Conservation (phyloP, 2,797 vertebrate species). For the Erethizon dorsatum region DNA sequence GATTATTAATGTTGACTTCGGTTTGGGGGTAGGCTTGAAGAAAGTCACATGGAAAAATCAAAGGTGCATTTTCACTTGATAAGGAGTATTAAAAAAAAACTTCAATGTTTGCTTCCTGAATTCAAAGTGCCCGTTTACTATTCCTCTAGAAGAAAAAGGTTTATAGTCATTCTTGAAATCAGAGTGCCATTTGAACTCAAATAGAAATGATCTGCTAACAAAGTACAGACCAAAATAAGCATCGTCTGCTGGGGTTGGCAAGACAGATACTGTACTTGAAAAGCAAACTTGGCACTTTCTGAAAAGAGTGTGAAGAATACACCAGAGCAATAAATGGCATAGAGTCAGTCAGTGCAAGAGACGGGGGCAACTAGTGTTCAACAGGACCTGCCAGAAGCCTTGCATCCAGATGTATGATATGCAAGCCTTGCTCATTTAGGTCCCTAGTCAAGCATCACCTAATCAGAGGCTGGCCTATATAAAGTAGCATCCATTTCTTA, state of each 20-base stretch:
- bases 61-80: background rate
- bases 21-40: background rate
- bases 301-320: constrained; percentile 59
- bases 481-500: background rate
- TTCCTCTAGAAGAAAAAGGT: constrained; percentile 15
- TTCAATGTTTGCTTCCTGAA: background rate
- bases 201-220: constrained; percentile 72
- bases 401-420: fast-evolving
- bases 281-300: constrained; percentile 72
- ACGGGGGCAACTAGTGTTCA: background rate
- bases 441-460: background rate
- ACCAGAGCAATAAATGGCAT: background rate
- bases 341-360: background rate
- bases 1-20: constrained; percentile 8
- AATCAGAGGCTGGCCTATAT: fast-evolving
- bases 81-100: background rate
- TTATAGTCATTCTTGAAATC: constrained; percentile 62
- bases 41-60: constrained; percentile 7
- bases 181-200: constrained; percentile 64
- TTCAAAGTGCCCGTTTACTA: background rate
- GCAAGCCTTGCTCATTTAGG: fast-evolving
- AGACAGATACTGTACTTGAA: constrained; percentile 50
- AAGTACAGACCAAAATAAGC: constrained; percentile 66
- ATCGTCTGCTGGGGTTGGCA: constrained; percentile 63
- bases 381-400: background rate